Evolutionary conservation across 2,113 vertebrate species (phyloP).

Genomic region (Tricholaema leucomelas): DNA sequence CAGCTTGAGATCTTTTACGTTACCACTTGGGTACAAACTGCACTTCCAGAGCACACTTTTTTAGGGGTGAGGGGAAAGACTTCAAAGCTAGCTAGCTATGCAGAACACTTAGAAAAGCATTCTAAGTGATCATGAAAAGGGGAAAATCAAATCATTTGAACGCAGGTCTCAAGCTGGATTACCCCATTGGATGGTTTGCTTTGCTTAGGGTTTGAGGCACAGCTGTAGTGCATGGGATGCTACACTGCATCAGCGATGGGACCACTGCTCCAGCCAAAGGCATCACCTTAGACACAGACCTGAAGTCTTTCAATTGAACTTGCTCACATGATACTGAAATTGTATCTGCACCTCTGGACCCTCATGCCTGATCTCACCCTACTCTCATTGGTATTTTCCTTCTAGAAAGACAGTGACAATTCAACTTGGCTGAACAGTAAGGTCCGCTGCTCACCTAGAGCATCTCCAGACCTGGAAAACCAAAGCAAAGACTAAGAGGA

Average conservation of each 20-base stretch:
- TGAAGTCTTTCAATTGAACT: not conserved
- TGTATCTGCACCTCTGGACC: not conserved
- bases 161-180: not conserved
- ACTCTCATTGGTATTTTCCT: not conserved
- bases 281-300: not conserved
- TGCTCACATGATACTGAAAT: not conserved
- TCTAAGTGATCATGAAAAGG: not conserved
- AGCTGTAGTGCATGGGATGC: fast-evolving
- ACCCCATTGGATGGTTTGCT: not conserved
- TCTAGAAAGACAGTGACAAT: not conserved
- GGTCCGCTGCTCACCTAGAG: not conserved
- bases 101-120: not conserved
- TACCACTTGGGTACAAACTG: not conserved
- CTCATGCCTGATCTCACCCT: not conserved
- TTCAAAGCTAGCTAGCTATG: not conserved
- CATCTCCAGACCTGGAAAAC: not conserved
- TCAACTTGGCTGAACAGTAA: not conserved
- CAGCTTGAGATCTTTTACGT: not conserved
- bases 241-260: not conserved
- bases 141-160: not conserved
- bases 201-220: not conserved
- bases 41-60: not conserved
- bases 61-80: not conserved
- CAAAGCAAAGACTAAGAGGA: not conserved
- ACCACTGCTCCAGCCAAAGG: not conserved